Evolutionary conservation across 2,888 invertebrate species (phyloP).

Genomic region (Tenthredo livida): DNA sequence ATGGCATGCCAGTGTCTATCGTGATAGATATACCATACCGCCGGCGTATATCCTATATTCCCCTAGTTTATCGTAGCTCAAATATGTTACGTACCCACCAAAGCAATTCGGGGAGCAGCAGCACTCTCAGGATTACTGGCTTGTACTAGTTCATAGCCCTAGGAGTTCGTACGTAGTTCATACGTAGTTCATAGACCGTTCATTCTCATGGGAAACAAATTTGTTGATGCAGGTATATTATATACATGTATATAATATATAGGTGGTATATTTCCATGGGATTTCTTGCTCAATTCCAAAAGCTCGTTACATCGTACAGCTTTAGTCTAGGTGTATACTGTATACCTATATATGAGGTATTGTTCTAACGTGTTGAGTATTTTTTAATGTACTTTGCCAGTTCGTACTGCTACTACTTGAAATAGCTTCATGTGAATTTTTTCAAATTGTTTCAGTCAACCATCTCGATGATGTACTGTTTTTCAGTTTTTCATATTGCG

Average conservation of each 20-base stretch:
- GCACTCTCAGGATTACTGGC: slow-evolving; percentile 39
- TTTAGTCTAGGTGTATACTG: too few species aligned
- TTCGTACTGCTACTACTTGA: too few species aligned
- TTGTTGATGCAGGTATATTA: background rate
- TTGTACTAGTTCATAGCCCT: background rate
- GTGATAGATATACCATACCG: slow-evolving; percentile 17
- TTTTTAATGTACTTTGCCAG: too few species aligned
- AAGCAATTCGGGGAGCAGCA: slow-evolving; percentile 25
- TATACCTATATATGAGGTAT: too few species aligned
- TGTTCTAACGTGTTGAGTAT: too few species aligned
- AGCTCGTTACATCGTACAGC: background rate
- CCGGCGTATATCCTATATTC: background rate
- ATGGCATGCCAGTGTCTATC: background rate
- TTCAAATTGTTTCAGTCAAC: too few species aligned
- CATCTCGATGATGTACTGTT: too few species aligned
- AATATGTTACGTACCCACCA: slow-evolving; percentile 12
- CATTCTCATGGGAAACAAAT: slow-evolving; percentile 12
- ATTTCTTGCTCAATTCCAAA: background rate
- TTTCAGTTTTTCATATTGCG: too few species aligned
- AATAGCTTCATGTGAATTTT: too few species aligned
- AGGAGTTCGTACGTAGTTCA: slow-evolving; percentile 6
- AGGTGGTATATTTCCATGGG: background rate
- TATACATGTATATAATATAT: background rate
- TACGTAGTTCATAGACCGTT: background rate
- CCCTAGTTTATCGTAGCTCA: slow-evolving; percentile 26